Percentiles rank a stretch among this genome's conserved stretches.
Conservation (phyloP, 2,888 invertebrate species). For the Seira sanloemensis region DNA sequence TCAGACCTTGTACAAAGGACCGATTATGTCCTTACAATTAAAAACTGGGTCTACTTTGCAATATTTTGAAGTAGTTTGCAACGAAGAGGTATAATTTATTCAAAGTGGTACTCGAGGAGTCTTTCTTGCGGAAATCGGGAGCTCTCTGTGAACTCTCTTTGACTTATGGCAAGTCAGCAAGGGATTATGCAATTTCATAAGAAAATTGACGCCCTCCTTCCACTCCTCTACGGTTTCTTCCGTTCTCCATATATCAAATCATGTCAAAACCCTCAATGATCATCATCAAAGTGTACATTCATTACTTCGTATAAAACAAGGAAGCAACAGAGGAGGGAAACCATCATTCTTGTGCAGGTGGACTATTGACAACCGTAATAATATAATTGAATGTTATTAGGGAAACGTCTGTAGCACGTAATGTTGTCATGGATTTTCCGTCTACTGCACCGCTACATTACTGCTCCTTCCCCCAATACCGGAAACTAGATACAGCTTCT, state of each 20-base stretch:
- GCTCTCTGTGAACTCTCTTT: neutral
- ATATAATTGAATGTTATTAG: neutral
- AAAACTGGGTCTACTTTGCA: too few relatives aligned
- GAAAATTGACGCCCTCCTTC: neutral
- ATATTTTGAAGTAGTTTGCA: too few relatives aligned
- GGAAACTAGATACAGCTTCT: constrained; percentile 37
- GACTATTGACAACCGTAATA: neutral
- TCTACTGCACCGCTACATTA: neutral
- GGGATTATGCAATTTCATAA: constrained; percentile 14
- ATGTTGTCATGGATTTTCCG: neutral
- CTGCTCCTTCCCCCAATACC: neutral
- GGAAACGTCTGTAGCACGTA: neutral
- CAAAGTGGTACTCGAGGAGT: too few relatives aligned
- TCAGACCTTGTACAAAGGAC: too few relatives aligned
- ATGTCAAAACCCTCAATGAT: neutral
- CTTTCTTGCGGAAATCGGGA: too few relatives aligned
- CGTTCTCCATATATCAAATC: neutral
- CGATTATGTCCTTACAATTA: too few relatives aligned
- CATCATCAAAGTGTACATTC: neutral
- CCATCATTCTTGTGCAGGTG: too few relatives aligned
- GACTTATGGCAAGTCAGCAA: neutral
- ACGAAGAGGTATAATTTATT: too few relatives aligned
- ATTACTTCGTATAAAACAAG: too few relatives aligned
- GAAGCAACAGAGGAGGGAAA: too few relatives aligned
- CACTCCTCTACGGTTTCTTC: neutral